phyloP scores from a whole-genome alignment of 2,113 vertebrate species.

The Dromas ardeola region DNA sequence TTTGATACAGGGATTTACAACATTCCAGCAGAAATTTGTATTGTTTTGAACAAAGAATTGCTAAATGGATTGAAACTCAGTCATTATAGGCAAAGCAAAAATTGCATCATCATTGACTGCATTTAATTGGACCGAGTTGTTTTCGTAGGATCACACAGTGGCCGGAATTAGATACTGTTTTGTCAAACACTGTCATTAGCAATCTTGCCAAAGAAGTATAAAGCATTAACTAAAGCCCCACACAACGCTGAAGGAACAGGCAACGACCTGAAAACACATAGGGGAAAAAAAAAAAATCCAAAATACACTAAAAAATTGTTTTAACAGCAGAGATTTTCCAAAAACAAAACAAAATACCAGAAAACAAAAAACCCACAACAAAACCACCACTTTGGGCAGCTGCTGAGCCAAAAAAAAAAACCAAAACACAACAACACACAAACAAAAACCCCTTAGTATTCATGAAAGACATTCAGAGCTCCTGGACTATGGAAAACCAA shows the following conservation, averaged over 20 bases:
- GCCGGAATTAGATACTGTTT: background rate
- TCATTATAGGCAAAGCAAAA: background rate
- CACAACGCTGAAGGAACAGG: background rate
- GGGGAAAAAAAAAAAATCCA: background rate
- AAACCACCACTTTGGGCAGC: background rate
- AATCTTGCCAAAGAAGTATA: background rate
- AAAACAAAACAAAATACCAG: background rate
- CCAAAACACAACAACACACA: no score
- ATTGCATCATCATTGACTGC: background rate
- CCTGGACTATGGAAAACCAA: background rate
- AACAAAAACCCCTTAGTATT: background rate
- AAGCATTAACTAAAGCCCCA: background rate
- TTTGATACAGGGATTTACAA: background rate
- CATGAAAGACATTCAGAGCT: background rate
- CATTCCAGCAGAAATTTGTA: background rate
- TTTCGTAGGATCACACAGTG: background rate
- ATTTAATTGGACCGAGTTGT: background rate
- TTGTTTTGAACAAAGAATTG: background rate
- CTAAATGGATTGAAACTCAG: background rate
- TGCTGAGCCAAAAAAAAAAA: background rate
- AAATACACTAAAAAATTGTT: background rate
- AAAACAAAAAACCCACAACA: background rate
- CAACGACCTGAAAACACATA: background rate
- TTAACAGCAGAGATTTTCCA: background rate
- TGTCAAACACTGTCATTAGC: background rate